Base-by-base conservation (phyloP, 2,113 vertebrate species). In the Carassius auratus region DNA sequence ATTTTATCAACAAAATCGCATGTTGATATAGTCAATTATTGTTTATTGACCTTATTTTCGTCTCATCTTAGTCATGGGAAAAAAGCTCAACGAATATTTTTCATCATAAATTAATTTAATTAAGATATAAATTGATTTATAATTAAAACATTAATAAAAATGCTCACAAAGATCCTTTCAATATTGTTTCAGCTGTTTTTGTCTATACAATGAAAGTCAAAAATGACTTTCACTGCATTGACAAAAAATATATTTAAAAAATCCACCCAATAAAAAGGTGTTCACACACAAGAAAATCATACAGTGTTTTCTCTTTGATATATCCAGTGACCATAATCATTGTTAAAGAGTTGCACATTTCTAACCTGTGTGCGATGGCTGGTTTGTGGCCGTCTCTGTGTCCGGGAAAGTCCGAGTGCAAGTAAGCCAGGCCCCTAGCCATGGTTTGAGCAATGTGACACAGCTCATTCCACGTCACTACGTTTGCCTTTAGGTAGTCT, bases 381-480 rank as follows among this genome's bases (percentile, higher is more conserved):
- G 98, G 97, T 90, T 99, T 99, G 88, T 99, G 98, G n/a, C 98
- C 97, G 0, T 99, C 98, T 88, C 97, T 97, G 83, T 98, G 95
- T 75, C 97, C 97, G 1, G 98, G 97, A 88, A 98, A 96, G 87
- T 99, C 98, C 88, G 99, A 97, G 48, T 99, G 98, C 74, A 99
- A 96, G 88, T 99, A 98, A 68, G 98, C 96, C 90, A 99, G 92
- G 88, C 98, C 98, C 76, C 97, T 92, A 3, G 97, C 97, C 92
- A 97, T 96, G 2, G 97, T 96, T 91, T 98, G 97, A 48, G 97
- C 93, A 2, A 99, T 99, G 93, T 96, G 97, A 90, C 98, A 99
- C 1, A 99, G 93, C 92, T 99, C 98, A 23, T 96, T 97, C 98
- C 98, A 99, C 23, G 97, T 97, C 55, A 99, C 96, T 87, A 98